Evolutionary conservation across 2,797 vertebrate species (phyloP).

Genomic region (Rhinella marina): DNA sequence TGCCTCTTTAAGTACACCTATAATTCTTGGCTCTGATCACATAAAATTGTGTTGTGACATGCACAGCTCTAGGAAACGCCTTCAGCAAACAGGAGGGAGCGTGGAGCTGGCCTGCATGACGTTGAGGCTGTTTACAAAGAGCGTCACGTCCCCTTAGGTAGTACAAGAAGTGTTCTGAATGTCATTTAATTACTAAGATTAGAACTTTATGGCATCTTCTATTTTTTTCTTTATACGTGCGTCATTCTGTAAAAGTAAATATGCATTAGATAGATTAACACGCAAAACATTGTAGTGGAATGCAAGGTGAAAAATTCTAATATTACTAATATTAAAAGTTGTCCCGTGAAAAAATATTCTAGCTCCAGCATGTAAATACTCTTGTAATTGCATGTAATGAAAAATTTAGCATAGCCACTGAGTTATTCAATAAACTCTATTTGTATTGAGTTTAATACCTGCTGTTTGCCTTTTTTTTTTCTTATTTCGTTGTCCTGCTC

Average conservation of each 20-base stretch:
- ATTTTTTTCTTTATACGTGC: neutral
- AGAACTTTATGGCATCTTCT: conserved; percentile 12
- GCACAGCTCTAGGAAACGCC: conserved; percentile 42
- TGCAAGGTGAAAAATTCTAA: too few species aligned
- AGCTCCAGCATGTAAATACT: too few species aligned
- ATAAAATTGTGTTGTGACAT: conserved; percentile 35
- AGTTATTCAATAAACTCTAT: too few species aligned
- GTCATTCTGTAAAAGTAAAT: conserved; percentile 20
- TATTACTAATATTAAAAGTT: too few species aligned
- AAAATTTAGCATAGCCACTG: neutral
- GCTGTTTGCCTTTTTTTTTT: too few species aligned
- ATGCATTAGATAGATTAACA: neutral
- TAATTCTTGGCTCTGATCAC: conserved; percentile 26
- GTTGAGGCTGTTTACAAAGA: conserved; percentile 22
- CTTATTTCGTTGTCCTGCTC: too few species aligned
- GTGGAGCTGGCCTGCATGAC: conserved; percentile 32
- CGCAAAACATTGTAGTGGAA: neutral
- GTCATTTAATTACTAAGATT: neutral
- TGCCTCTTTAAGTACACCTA: neutral
- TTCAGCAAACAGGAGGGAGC: conserved; percentile 48
- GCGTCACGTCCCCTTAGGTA: conserved; percentile 14
- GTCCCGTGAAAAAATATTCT: too few species aligned
- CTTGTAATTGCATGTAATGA: too few species aligned
- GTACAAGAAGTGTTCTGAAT: conserved; percentile 5
- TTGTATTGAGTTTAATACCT: neutral